Evolutionary conservation across 2,888 invertebrate species (phyloP), one percentile per base, ranked within the genome.

Genomic region (Tetragonula carbonaria): DNA sequence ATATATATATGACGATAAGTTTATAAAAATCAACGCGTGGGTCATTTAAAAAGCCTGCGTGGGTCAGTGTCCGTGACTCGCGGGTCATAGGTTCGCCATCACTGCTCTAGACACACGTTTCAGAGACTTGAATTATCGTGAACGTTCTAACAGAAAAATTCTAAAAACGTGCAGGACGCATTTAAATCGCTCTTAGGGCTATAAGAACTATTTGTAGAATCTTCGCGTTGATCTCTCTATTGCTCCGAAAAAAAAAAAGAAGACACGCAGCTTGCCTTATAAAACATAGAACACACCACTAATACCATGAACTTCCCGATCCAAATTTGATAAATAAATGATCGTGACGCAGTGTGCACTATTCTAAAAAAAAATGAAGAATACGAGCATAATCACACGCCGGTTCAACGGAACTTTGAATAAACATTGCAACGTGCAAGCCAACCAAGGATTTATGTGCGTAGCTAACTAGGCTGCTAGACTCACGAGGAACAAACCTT

Each of bases 331-430:
- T 33, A 33, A 33, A 33, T 33, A 33, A 33, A 73, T 38, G 38
- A 38, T 5, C 38, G 51, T n/a, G 18, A 53, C 0, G 3, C 1
- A 14, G 0, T n/a, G 23, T 6, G 11, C 3, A 38, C 5, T 14
- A n/a, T 51, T 65, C 16, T 65, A 51, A 28, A 51, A 28, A 51
- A 11, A 53, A 50, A 59, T n/a, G 2, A 45, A 63, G n/a, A 50
- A n/a, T 1, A 59, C 57, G 21, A 50, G 21, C 16, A 28, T 33
- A 28, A 38, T 8, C 45, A 45, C 16, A 53, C 21, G 16, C 11
- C 65, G n/a, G 80, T 45, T 68, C 68, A 65, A 74, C 38, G 70
- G 45, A n/a, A n/a, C 74, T 80, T 73, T 57, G 45, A 45, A 70
- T 55, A 59, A 62, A 62, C 68, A 62, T 59, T 51, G 50, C 50